A percentile compares a stretch with the other conserved stretches of the same genome.
Evolutionary conservation across 2,113 vertebrate genomes (phyloP).

Genomic region (Oncorhynchus nerka): DNA sequence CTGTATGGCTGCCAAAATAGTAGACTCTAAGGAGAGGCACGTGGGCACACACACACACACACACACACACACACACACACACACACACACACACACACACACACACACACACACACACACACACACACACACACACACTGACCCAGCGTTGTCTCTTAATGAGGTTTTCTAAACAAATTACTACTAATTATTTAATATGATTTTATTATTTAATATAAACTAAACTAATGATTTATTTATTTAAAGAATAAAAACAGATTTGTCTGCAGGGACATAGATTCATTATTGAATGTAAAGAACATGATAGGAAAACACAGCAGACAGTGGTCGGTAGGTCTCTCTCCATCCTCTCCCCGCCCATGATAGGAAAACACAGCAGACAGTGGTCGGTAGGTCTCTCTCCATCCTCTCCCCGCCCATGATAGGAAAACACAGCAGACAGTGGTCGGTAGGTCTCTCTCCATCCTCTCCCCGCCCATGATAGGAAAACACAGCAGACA

Average conservation of each 20-base stretch:
- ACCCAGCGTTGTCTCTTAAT: slow-evolving; percentile 54
- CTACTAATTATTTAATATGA: slow-evolving; percentile 68
- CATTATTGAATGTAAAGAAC: slow-evolving; percentile 59
- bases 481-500: too few relatives aligned
- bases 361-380: too few relatives aligned
- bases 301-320: neutral
- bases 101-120: slow-evolving; percentile 5
- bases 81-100: slow-evolving; percentile 3
- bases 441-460: too few relatives aligned
- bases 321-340: too few relatives aligned
- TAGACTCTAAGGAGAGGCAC: slow-evolving; percentile 37
- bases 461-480: too few relatives aligned
- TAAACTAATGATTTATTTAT: slow-evolving; percentile 73
- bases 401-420: too few relatives aligned
- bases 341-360: too few relatives aligned
- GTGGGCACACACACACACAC: slow-evolving; percentile 1
- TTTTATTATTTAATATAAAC: neutral
- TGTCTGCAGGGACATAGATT: slow-evolving; percentile 52
- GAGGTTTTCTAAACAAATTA: slow-evolving; percentile 72
- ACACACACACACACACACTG: neutral
- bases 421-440: too few relatives aligned
- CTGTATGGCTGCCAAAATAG: slow-evolving; percentile 39
- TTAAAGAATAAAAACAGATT: slow-evolving; percentile 57
- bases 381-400: too few relatives aligned
- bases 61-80: slow-evolving; percentile 10